Evolutionary conservation across 2,888 invertebrate genomes (phyloP).

Genomic region (Dryobota labecula): DNA sequence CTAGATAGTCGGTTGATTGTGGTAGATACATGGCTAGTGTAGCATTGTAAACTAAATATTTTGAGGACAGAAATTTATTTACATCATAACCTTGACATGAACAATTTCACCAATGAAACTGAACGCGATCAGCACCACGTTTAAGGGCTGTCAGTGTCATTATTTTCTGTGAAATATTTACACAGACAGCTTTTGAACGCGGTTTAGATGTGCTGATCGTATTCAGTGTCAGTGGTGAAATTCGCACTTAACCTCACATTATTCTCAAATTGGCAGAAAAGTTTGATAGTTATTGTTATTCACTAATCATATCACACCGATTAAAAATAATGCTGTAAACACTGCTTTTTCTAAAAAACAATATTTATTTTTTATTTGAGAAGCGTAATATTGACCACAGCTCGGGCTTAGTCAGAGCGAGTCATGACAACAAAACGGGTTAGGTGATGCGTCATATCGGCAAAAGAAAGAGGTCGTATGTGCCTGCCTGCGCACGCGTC

Average conservation of each 20-base stretch:
- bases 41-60: neutral
- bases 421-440: conserved; percentile 75
- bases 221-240: too few species aligned
- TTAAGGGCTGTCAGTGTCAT: too few species aligned
- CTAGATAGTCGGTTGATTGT: neutral
- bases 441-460: conserved; percentile 75
- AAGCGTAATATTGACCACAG: conserved; percentile 73
- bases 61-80: neutral
- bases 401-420: conserved; percentile 73
- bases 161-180: too few species aligned
- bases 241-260: neutral
- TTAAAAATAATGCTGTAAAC: neutral
- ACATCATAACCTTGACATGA: too few species aligned
- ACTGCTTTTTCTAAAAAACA: conserved; percentile 14
- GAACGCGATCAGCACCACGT: too few species aligned
- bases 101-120: too few species aligned
- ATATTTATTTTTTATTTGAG: conserved; percentile 62
- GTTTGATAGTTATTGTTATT: neutral
- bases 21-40: neutral
- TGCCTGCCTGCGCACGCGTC: conserved; percentile 58
- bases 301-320: neutral
- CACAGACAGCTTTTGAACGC: too few species aligned
- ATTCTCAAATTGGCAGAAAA: neutral
- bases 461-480: conserved; percentile 66
- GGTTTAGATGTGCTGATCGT: too few species aligned